phyloP scores from a whole-genome alignment of 1,140 invertebrate genomes.

The Pogonomyrmex barbatus region DNA sequence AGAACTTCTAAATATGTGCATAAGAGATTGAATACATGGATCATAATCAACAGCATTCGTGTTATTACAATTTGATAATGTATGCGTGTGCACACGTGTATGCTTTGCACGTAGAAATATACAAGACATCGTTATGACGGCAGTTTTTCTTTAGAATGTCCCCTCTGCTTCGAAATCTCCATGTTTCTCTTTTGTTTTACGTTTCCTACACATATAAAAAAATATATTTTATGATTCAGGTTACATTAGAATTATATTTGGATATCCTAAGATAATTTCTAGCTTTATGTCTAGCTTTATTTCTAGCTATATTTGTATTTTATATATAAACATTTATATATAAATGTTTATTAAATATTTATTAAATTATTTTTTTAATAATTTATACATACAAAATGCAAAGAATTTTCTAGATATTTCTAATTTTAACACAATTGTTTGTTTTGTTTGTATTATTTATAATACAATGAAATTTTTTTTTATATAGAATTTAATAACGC shows the following conservation, averaged over 20 bases:
- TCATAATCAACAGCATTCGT: background rate
- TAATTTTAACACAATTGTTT: background rate
- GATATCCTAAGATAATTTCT: background rate
- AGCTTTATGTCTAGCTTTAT: too few species aligned
- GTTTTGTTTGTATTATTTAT: slow-evolving; percentile 9
- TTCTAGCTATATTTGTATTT: background rate
- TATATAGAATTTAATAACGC: background rate
- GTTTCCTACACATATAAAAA: slow-evolving; percentile 59
- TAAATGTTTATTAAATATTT: background rate
- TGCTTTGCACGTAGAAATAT: background rate
- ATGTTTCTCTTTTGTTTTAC: slow-evolving; percentile 58
- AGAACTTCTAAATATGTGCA: slow-evolving; percentile 6
- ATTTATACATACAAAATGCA: background rate
- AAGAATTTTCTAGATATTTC: background rate
- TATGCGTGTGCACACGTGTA: background rate
- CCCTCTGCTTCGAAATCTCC: slow-evolving; percentile 76
- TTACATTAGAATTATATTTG: background rate
- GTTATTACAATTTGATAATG: background rate
- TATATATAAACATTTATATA: slow-evolving; percentile 4
- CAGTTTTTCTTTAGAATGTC: slow-evolving; percentile 69
- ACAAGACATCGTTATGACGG: background rate
- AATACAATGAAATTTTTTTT: background rate
- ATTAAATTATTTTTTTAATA: slow-evolving; percentile 1
- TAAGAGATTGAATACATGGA: background rate
- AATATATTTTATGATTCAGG: slow-evolving; percentile 9